phyloP scores from a whole-genome alignment of 1,140 invertebrate species.

The Euwallacea fornicatus region DNA sequence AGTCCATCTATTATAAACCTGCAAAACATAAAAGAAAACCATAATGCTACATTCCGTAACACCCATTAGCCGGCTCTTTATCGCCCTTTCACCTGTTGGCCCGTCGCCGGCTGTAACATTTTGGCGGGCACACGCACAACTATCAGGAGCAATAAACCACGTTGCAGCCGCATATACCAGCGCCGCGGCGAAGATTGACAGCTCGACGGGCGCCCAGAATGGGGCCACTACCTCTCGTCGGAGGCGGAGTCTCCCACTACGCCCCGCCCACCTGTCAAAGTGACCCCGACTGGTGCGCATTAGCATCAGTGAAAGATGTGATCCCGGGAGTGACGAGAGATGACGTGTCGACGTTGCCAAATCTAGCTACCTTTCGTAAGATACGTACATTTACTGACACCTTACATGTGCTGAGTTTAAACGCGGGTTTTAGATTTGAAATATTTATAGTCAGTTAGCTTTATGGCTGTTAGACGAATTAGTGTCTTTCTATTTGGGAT shows the following conservation, averaged over 20 bases:
- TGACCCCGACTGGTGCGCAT: constrained; percentile 53
- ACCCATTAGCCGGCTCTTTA: not conserved
- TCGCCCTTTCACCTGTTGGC: constrained; percentile 10
- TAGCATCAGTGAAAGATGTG: constrained; percentile 48
- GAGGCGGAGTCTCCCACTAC: constrained; percentile 39
- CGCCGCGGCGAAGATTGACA: constrained; percentile 34
- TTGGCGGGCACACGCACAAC: constrained; percentile 28
- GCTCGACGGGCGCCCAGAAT: constrained; percentile 36
- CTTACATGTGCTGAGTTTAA: too few relatives aligned
- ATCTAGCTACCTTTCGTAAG: not conserved
- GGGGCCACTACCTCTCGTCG: constrained; percentile 33
- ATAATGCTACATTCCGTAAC: too few relatives aligned
- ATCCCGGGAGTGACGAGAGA: constrained; percentile 52
- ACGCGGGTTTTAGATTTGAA: too few relatives aligned
- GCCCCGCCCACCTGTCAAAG: constrained; percentile 53
- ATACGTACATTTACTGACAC: too few relatives aligned
- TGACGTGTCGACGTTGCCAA: constrained; percentile 48
- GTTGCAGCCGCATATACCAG: constrained; percentile 25
- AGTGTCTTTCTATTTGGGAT: too few relatives aligned
- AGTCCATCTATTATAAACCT: too few relatives aligned
- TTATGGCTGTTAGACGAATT: too few relatives aligned
- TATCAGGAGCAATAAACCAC: constrained; percentile 41
- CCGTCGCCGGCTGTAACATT: constrained; percentile 12
- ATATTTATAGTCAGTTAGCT: too few relatives aligned
- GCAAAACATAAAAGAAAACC: too few relatives aligned